Conservation (phyloP, 2,888 invertebrate species). For the Synanthedon formicaeformis region DNA sequence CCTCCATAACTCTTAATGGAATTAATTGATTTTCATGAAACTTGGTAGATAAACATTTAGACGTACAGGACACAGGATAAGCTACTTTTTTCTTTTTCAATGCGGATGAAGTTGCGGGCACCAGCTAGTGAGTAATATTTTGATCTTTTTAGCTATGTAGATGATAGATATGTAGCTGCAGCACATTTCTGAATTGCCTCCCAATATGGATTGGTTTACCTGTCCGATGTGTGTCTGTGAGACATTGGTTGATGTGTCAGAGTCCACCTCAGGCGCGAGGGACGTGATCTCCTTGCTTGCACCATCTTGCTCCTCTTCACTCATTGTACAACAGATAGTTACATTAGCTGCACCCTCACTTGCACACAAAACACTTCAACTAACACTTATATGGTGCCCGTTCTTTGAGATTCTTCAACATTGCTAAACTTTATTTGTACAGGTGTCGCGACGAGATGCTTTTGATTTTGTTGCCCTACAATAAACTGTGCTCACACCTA, state of each 20-base stretch:
- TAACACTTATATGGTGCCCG: constrained; percentile 35
- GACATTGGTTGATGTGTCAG: constrained; percentile 34
- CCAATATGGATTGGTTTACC: constrained; percentile 15
- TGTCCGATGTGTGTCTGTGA: constrained; percentile 38
- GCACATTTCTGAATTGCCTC: too few species aligned
- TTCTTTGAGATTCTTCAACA: constrained; percentile 21
- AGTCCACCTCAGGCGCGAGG: constrained; percentile 16
- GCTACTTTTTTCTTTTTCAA: too few species aligned
- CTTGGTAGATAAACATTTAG: too few species aligned
- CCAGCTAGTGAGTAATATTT: too few species aligned
- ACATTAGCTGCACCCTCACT: constrained; percentile 25
- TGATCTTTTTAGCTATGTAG: too few species aligned
- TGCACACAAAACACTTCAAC: constrained; percentile 5
- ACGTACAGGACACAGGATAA: too few species aligned
- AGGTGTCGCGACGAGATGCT: constrained; percentile 13
- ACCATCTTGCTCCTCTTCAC: constrained; percentile 56
- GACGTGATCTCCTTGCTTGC: constrained; percentile 36
- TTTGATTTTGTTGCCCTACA: neutral
- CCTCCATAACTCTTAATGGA: too few species aligned
- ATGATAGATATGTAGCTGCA: too few species aligned
- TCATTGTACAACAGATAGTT: constrained; percentile 51
- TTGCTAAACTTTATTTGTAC: constrained; percentile 20
- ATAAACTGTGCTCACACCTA: neutral
- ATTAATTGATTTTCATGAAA: too few species aligned
- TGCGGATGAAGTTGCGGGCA: too few species aligned